Conservation (phyloP, 2,888 invertebrate genomes). For the Zaprionus bogoriensis region DNA sequence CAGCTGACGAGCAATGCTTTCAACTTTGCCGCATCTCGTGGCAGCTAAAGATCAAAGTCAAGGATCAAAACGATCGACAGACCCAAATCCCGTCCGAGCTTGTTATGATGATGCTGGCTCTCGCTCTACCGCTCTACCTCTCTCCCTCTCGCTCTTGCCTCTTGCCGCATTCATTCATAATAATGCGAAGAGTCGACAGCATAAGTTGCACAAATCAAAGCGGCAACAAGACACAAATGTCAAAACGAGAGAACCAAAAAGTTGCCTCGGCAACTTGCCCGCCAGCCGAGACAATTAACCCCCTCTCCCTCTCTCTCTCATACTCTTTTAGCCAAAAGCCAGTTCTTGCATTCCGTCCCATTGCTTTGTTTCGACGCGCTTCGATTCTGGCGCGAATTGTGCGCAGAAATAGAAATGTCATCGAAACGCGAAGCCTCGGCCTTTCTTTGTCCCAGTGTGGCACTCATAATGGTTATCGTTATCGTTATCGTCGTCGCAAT, state of each 20-base stretch:
- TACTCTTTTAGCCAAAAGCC: no score
- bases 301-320: background rate
- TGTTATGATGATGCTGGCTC: conserved; percentile 71
- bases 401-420: conserved; percentile 50
- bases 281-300: conserved; percentile 28
- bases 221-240: conserved; percentile 58
- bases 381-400: conserved; percentile 2
- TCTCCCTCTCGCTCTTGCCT: background rate
- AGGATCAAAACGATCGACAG: conserved; percentile 65
- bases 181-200: conserved; percentile 64
- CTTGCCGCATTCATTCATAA: conserved; percentile 59
- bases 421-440: background rate
- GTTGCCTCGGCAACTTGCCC: conserved; percentile 43
- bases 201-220: conserved; percentile 70
- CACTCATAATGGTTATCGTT: conserved; percentile 30
- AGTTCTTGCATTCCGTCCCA: background rate
- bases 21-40: conserved; percentile 67
- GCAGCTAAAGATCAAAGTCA: conserved; percentile 77
- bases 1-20: conserved; percentile 59
- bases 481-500: conserved; percentile 27
- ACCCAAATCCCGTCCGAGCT: conserved; percentile 49
- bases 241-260: conserved; percentile 49
- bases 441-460: background rate
- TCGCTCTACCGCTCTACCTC: background rate
- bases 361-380: conserved; percentile 5